Evolutionary conservation across 2,888 invertebrate genomes (phyloP).

Genomic region (Chymomyza procnemis): DNA sequence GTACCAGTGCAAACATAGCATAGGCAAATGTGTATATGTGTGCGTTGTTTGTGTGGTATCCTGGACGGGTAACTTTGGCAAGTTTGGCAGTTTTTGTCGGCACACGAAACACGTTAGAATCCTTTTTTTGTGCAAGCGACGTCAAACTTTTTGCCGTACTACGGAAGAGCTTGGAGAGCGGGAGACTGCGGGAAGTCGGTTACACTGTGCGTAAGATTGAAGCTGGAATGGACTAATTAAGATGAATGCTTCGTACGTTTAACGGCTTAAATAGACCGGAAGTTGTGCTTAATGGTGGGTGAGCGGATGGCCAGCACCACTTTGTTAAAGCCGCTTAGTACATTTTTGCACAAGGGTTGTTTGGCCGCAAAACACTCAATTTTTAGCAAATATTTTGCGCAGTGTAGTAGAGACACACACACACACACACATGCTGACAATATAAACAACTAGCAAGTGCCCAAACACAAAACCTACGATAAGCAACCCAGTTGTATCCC

Average conservation of each 20-base stretch:
- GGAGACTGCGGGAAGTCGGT: conserved; percentile 20
- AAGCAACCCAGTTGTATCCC: conserved; percentile 24
- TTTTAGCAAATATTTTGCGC: background rate
- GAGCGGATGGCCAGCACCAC: background rate
- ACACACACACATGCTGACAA: conserved; percentile 32
- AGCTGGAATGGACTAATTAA: conserved; percentile 49
- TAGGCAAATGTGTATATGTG: conserved; percentile 19
- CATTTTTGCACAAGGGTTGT: background rate
- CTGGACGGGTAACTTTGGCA: background rate
- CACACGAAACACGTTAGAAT: conserved; percentile 29
- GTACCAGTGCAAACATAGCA: too few relatives aligned
- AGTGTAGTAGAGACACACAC: background rate
- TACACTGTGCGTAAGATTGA: conserved; percentile 4
- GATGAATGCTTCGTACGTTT: conserved; percentile 66
- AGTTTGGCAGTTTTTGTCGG: conserved; percentile 5
- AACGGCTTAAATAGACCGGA: conserved; percentile 64
- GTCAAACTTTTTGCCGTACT: conserved; percentile 13
- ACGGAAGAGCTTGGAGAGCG: conserved; percentile 45
- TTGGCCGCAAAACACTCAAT: too few relatives aligned
- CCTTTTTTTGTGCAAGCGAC: conserved; percentile 51
- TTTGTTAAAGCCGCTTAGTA: background rate
- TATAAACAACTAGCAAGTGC: conserved; percentile 15
- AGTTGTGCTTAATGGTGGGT: conserved; percentile 37
- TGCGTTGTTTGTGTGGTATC: background rate
- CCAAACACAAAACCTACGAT: background rate